phyloP scores from a whole-genome alignment of 2,888 invertebrate species.

The Yponomeuta plumbellus region DNA sequence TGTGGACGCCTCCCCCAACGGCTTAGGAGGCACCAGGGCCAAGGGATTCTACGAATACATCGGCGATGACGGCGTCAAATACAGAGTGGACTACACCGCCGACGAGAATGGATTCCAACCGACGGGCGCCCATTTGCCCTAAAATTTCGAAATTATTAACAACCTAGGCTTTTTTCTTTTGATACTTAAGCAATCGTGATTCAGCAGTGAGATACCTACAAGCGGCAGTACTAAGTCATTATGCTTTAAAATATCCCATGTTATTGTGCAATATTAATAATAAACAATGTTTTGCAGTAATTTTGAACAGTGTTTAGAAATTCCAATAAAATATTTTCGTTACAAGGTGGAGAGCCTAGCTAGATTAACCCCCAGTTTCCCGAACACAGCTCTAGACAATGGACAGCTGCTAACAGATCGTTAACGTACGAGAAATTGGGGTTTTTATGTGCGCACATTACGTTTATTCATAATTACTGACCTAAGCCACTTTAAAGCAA shows the following conservation, averaged over 20 bases:
- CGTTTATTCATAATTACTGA: no score
- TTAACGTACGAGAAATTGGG: no score
- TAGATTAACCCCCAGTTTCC: no score
- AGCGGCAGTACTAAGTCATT: neutral
- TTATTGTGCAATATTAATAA: neutral
- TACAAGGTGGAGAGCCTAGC: no score
- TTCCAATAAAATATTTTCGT: no score
- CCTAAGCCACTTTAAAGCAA: no score
- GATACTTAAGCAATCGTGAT: neutral
- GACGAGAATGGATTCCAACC: slow-evolving; percentile 78
- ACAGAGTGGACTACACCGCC: slow-evolving; percentile 76
- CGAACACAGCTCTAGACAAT: no score
- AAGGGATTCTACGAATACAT: slow-evolving; percentile 82
- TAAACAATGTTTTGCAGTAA: neutral
- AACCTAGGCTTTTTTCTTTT: neutral
- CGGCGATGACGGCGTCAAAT: slow-evolving; percentile 77
- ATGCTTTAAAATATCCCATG: neutral
- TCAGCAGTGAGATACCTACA: neutral
- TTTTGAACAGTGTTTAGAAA: neutral
- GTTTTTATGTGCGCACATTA: no score
- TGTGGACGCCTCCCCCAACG: slow-evolving; percentile 68
- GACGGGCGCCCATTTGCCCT: slow-evolving; percentile 71
- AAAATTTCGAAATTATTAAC: slow-evolving; percentile 18
- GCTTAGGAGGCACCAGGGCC: slow-evolving; percentile 75
- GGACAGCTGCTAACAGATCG: no score